phyloP scores from a whole-genome alignment of 2,113 vertebrate species.

The Spheniscus mendiculus region DNA sequence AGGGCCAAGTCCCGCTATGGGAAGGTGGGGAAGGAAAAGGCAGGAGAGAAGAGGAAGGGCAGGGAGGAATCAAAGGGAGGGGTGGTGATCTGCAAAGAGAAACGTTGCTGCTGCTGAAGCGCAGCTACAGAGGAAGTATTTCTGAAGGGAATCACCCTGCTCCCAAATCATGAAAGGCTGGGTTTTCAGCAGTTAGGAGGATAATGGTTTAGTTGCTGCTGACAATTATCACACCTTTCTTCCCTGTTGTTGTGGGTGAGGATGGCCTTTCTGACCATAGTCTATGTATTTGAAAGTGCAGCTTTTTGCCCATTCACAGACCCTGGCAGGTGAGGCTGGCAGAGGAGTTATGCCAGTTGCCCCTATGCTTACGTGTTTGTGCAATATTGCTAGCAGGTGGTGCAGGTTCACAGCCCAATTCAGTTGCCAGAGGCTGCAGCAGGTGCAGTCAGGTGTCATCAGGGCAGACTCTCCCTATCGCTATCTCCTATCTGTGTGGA shows the following conservation, averaged over 20 bases:
- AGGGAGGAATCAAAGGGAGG: not conserved
- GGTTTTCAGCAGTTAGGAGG: not conserved
- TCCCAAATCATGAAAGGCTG: not conserved
- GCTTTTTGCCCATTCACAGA: not conserved
- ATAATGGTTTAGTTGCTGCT: not conserved
- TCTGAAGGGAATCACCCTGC: accelerated
- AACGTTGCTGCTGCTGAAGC: accelerated
- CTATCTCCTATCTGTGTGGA: not conserved
- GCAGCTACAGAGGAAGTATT: not conserved
- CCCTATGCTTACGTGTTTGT: accelerated
- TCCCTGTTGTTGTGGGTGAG: too few species aligned
- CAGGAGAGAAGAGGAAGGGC: not conserved
- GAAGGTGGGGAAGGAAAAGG: not conserved
- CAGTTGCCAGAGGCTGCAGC: not conserved
- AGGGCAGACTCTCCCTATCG: not conserved
- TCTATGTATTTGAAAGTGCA: not conserved
- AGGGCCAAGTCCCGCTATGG: not conserved
- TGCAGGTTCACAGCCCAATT: too few species aligned
- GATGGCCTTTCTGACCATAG: not conserved
- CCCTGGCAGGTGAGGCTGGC: not conserved
- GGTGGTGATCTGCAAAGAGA: not conserved
- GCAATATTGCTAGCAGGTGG: accelerated
- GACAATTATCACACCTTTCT: not conserved
- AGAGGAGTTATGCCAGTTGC: accelerated
- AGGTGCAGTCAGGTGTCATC: not conserved